Base-by-base conservation (phyloP, 2,113 vertebrate species). In the Lepisosteus osseus region DNA sequence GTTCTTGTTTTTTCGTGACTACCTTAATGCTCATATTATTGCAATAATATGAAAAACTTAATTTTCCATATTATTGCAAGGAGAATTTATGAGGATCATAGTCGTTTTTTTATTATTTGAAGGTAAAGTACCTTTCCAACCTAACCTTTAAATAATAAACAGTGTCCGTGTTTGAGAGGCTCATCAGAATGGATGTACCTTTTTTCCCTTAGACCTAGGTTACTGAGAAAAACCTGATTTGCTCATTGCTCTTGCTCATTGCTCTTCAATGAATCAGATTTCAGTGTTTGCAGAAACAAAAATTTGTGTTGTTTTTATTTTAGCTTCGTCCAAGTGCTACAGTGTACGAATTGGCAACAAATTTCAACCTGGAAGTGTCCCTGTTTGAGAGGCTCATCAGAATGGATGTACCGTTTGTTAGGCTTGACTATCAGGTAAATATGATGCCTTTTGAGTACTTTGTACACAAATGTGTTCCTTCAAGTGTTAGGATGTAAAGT, bases 361-460 rank as follows among this genome's bases (percentile, higher is more conserved):
- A 72, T 67, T 79, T 82, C 51, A 70, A 80, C 7, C n/a, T 79
- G 67, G 81, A 80, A n/a, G 77, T 76, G 42, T 72, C 77, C 7
- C 68, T 74, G 69, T 85, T 85, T 66, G 83, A 85, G 75, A 73
- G 81, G 43, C 78, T 85, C n/a, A 67, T 83, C 54, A 72, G 42
- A 9, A 82, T 81, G 74, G 62, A 68, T 0, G 7, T 83, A 1
- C 79, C 78, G 2, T 81, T 76, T 57, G 78, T 83, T 8, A 76
- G 78, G 4, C 70, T 85, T 15, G 71, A 83, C 71, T 83, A 79
- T 51, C 83, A 85, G 70, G 83, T 85, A 79, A 54, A 70, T 8
- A 51, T 59, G 3, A 59, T 14, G 11, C 56, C 3, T 12, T 59
- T 14, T 13, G 13, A 3, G 13, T n/a, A 59, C 11, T 59, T 4